phyloP scores from a whole-genome alignment of 1,140 invertebrate genomes.

The Patella vulgata region DNA sequence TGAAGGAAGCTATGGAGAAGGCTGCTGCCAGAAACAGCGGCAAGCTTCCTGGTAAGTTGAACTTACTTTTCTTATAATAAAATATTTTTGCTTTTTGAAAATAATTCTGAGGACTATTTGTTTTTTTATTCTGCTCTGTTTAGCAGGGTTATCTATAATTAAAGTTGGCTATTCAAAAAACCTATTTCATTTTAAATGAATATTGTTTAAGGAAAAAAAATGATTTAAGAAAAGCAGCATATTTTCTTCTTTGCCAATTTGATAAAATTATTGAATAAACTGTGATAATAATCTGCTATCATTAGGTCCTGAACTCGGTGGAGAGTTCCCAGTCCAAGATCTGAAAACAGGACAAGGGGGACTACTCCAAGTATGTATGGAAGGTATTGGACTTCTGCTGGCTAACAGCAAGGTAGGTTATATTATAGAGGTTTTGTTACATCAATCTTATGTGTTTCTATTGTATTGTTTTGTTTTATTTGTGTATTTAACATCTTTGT shows the following conservation, averaged over 20 bases:
- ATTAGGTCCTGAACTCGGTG: constrained; percentile 82
- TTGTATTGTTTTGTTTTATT: too few relatives aligned
- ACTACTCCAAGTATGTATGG: constrained; percentile 98
- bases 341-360: constrained; percentile 96
- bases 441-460: constrained; percentile 7
- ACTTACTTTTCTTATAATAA: background rate
- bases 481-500: constrained; percentile 1
- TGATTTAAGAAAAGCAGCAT: too few relatives aligned
- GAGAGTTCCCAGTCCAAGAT: constrained; percentile 98
- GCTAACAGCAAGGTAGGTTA: constrained; percentile 96
- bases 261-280: too few relatives aligned
- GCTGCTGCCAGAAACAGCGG: constrained; percentile 86
- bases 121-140: background rate
- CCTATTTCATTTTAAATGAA: too few relatives aligned
- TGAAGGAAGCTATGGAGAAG: constrained; percentile 98
- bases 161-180: background rate
- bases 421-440: constrained; percentile 2
- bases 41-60: constrained; percentile 71
- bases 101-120: background rate
- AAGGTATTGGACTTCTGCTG: constrained; percentile 97
- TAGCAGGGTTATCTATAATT: background rate
- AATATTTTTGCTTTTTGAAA: background rate
- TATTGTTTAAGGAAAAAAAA: too few relatives aligned
- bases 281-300: constrained; percentile 8
- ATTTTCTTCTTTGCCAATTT: too few relatives aligned